Evolutionary conservation across 2,888 invertebrate species (phyloP).

Genomic region (Artemia sinica): DNA sequence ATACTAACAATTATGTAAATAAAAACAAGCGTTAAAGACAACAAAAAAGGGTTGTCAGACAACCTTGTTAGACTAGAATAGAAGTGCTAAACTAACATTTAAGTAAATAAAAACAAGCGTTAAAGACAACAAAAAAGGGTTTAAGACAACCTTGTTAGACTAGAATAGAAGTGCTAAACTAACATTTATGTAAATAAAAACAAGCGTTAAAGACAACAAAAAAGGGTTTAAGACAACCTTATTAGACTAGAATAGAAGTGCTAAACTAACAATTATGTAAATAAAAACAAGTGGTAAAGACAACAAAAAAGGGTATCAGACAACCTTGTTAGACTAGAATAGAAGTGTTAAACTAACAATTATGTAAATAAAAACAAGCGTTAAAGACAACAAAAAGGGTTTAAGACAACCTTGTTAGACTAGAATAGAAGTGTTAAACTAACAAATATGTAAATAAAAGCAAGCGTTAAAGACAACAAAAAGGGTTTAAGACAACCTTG

Average conservation of each 20-base stretch:
- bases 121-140: slow-evolving; percentile 11
- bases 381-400: slow-evolving; percentile 10
- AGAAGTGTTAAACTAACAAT: slow-evolving; percentile 27
- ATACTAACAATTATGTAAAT: background rate
- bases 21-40: slow-evolving; percentile 12
- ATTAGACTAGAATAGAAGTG: slow-evolving; percentile 22
- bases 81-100: slow-evolving; percentile 27
- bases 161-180: slow-evolving; percentile 26
- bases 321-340: slow-evolving; percentile 5
- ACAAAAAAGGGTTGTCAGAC: background rate
- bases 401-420: background rate
- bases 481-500: too few species aligned
- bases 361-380: slow-evolving; percentile 1
- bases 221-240: too few species aligned
- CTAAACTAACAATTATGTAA: slow-evolving; percentile 25
- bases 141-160: background rate
- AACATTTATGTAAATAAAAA: slow-evolving; percentile 11
- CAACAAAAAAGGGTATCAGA: background rate
- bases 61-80: slow-evolving; percentile 11
- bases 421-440: slow-evolving; percentile 26
- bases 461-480: slow-evolving; percentile 12
- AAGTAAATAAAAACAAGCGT: slow-evolving; percentile 4
- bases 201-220: slow-evolving; percentile 13
- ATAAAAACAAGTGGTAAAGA: slow-evolving; percentile 7
- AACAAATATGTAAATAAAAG: slow-evolving; percentile 11